Evolutionary conservation across 2,797 vertebrate species (phyloP).

Genomic region (Otolemur crassicaudatus): DNA sequence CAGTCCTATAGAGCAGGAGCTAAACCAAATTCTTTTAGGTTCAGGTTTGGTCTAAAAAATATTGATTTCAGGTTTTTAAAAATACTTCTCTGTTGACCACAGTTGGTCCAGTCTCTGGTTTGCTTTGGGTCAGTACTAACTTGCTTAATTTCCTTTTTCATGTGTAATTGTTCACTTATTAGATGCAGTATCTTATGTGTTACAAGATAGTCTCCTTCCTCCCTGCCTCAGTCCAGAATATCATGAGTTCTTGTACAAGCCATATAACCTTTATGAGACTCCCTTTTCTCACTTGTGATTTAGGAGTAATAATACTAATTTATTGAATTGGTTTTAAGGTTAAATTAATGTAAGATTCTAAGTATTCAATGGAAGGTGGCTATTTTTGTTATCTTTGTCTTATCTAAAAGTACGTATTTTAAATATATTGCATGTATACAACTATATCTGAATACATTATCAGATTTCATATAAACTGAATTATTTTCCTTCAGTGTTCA

Average conservation of each 20-base stretch:
- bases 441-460: not conserved
- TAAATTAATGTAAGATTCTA: not conserved
- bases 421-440: not conserved
- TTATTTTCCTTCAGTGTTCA: slow-evolving; percentile 74
- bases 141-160: not conserved
- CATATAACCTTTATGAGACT: not conserved
- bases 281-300: not conserved
- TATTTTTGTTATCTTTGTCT: slow-evolving; percentile 12
- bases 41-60: slow-evolving; percentile 5
- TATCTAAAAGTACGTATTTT: not conserved
- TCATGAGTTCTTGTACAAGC: not conserved
- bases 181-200: not conserved
- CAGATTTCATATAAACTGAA: slow-evolving; percentile 28
- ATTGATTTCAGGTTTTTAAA: not conserved
- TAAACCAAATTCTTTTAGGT: not conserved
- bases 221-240: not conserved
- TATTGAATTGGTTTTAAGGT: slow-evolving; percentile 47
- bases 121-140: slow-evolving; percentile 6
- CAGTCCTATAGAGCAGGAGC: not conserved
- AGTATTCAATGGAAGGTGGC: not conserved
- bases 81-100: not conserved
- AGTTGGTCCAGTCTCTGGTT: not conserved
- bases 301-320: not conserved
- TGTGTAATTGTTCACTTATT: not conserved
- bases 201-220: not conserved